Evolutionary conservation across 2,797 vertebrate genomes (phyloP), one percentile per base, ranked within the genome.

Genomic region (Acanthurus lineatus): DNA sequence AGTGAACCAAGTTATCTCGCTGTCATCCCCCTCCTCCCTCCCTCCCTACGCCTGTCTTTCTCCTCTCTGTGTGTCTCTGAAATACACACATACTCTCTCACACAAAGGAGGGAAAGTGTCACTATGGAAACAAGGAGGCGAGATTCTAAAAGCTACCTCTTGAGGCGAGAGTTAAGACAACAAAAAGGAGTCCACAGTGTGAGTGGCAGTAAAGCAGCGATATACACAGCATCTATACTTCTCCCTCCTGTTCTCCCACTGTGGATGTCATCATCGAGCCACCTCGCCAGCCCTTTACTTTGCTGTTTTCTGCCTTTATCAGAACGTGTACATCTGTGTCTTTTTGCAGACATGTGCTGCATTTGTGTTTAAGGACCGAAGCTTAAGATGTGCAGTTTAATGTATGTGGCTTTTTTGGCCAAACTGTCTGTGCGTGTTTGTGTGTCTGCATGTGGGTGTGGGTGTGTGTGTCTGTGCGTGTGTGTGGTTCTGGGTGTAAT

Each of bases 61-160:
- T 80, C 86, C 84, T 85, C 85, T 74, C 69, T 72, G 80, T 84
- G 87, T 87, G 86, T 85, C 88, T 90, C 88, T 86, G 84, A 87
- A 89, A 89, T 78, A 88, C 91, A 90, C 89, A 84, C 86, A 90
- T 77, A 90, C 83, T 86, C 86, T 73, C 84, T 76, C 52, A 71
- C 91, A 93, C 90, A 94, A 94, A 95, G 88, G 93, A 94, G 93
- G 90, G 86, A 93, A 94, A 95, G 93, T 95, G 95, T 96, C 94
- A 95, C 95, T 95, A 95, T 96, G 95, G 95, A 95, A 96, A 96
- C 95, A 95, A 94, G 92, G 94, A 95, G 94, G 91, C 92, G 87
- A 94, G 95, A 94, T 93, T 95, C 94, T 95, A 93, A 95, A 96
- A 94, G 95, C 94, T 94, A 94, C 94, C 94, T 95, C 95, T 95